Conservation (phyloP, 2,888 invertebrate genomes). For the Malachius bipustulatus region DNA sequence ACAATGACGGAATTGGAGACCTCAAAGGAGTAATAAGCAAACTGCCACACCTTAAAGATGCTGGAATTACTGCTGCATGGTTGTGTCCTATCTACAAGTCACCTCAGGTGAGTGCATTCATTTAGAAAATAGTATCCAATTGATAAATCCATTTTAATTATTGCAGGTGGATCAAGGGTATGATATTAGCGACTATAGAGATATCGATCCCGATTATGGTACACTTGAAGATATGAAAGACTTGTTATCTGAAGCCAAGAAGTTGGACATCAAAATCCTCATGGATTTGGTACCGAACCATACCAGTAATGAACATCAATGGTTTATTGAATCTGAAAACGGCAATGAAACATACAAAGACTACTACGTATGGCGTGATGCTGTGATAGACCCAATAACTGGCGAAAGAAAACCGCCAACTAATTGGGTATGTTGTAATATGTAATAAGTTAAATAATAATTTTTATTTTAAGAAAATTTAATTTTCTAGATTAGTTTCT, state of each 20-base stretch:
- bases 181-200: constrained; percentile 67
- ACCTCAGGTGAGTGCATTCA: too few relatives aligned
- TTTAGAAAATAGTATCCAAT: too few relatives aligned
- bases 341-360: constrained; percentile 51
- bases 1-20: constrained; percentile 81
- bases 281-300: constrained; percentile 46
- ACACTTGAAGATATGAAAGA: constrained; percentile 56
- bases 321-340: constrained; percentile 63
- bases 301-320: constrained; percentile 64
- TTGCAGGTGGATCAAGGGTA: constrained; percentile 82
- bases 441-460: too few relatives aligned
- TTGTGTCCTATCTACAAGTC: constrained; percentile 74
- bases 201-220: constrained; percentile 63
- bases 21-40: constrained; percentile 48
- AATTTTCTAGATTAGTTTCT: constrained; percentile 21
- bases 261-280: constrained; percentile 40
- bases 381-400: constrained; percentile 35
- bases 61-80: constrained; percentile 68
- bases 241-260: constrained; percentile 44
- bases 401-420: constrained; percentile 51
- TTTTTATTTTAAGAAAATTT: too few relatives aligned
- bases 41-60: constrained; percentile 35
- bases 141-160: too few relatives aligned
- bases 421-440: constrained; percentile 67
- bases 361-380: constrained; percentile 69